Evolutionary conservation across 2,888 invertebrate genomes (phyloP).

Genomic region (Sturmia bella): DNA sequence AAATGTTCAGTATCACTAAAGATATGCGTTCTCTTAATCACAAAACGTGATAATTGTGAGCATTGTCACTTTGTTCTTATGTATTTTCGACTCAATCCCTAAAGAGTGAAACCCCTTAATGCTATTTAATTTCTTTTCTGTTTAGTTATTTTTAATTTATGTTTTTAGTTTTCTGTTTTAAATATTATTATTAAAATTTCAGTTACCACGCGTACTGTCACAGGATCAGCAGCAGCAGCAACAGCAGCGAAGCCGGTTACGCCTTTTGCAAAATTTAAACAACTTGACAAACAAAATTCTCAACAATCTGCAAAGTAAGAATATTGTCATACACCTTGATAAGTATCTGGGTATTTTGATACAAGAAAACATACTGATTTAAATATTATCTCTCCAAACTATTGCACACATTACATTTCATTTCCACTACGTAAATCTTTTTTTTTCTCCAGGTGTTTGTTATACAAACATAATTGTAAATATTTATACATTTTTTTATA

Average conservation of each 20-base stretch:
- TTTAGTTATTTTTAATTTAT: too few relatives aligned
- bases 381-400: neutral
- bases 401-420: conserved; percentile 15
- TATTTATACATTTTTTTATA: neutral
- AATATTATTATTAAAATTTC: conserved; percentile 39
- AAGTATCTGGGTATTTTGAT: conserved; percentile 11
- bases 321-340: neutral
- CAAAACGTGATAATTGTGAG: too few relatives aligned
- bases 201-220: conserved; percentile 83
- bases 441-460: conserved; percentile 20
- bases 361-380: neutral
- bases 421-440: neutral
- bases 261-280: conserved; percentile 95
- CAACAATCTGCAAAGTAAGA: conserved; percentile 89
- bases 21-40: too few relatives aligned
- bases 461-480: neutral
- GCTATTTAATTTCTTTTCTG: too few relatives aligned
- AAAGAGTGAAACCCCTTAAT: too few relatives aligned
- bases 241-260: conserved; percentile 87
- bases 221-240: conserved; percentile 82
- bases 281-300: conserved; percentile 93
- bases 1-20: too few relatives aligned
- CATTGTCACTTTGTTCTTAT: too few relatives aligned
- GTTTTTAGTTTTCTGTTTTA: neutral
- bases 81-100: too few relatives aligned